These are phyloP conservation scores for human (Homo sapiens) DNA, from an alignment of 2,113 vertebrate species.

Conservation along the genomic window DNA sequence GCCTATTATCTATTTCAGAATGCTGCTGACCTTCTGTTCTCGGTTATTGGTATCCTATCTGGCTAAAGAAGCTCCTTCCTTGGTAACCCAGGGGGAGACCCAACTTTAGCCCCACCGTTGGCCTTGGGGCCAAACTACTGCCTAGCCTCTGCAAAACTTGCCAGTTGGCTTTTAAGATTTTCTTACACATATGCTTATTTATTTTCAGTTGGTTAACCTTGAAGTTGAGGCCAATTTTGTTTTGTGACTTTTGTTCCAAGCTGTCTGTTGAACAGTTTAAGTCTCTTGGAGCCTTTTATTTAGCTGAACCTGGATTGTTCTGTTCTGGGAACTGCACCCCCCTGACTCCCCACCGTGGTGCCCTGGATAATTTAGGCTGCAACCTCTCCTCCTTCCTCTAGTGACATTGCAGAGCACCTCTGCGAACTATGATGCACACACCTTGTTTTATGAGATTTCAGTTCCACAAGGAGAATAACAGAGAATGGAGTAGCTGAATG, in stretches of 20 bases:
- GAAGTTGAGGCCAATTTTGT: background rate
- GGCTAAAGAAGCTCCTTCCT: background rate
- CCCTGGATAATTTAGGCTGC: background rate
- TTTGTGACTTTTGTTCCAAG: background rate
- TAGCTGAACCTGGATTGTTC: background rate
- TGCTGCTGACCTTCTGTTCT: background rate
- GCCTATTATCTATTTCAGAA: background rate
- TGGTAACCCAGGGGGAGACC: background rate
- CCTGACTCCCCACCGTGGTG: accelerated
- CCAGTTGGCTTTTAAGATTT: background rate
- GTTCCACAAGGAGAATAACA: background rate
- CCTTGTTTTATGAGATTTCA: background rate
- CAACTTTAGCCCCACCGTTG: background rate
- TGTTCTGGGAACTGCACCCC: background rate
- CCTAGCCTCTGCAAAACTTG: background rate
- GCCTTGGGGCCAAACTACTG: background rate
- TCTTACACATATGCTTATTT: background rate
- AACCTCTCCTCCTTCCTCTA: background rate
- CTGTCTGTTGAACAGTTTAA: background rate
- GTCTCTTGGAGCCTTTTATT: background rate
- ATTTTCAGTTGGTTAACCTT: conserved; percentile 2
- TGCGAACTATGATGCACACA: background rate
- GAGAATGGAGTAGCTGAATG: background rate
- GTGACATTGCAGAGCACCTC: background rate
- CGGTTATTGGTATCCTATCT: background rate